Evolutionary conservation across 2,888 invertebrate genomes (phyloP), one percentile per base, ranked within the genome.

Genomic region (Phytoseiulus persimilis): DNA sequence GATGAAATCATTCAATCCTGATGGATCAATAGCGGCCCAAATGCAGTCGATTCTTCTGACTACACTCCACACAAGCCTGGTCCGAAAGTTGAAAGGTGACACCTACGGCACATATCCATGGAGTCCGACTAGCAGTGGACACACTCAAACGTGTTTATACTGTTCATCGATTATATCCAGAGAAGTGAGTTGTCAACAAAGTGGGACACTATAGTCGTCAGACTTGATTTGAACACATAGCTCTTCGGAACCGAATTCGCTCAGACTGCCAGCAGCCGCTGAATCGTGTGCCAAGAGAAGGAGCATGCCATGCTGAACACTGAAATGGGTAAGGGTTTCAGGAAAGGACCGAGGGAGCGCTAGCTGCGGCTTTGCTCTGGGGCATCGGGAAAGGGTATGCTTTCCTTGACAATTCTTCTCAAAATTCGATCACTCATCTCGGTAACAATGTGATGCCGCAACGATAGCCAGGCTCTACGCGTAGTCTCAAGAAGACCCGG

Each of bases 71-170:
- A 65, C 28, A 65, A 28, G 65, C 65, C 23, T 28, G 65, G 18
- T 65, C 65, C 65, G 39, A 65, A 65, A 28, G 65, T 2, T 14
- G 28, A 65, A 65, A 65, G 65, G 65, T 65, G 65, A 65, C 65
- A 65, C 65, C 65, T 65, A 65, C 65, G 65, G 65, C 65, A 65
- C 65, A 65, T 65, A 65, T 65, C 65, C 65, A 65, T 65, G 65
- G 65, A 65, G 65, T 65, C 65, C 65, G 65, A 65, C 65, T 65
- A 28, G 65, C 65, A 23, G 23, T 2, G 65, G 18, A 28, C 65
- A 65, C 65, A 65, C 65, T 65, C 28, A 14, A 65, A 18, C 14
- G 23, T 14, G 65, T 65, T 65, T 65, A 65, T 18, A 28, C 28
- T 65, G 65, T 65, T 28, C 14, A 65, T 23, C 65, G 28, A 65